These are phyloP conservation scores for Lagodon rhomboides DNA, from an alignment of 2,797 vertebrate species.

Conservation along the genomic window DNA sequence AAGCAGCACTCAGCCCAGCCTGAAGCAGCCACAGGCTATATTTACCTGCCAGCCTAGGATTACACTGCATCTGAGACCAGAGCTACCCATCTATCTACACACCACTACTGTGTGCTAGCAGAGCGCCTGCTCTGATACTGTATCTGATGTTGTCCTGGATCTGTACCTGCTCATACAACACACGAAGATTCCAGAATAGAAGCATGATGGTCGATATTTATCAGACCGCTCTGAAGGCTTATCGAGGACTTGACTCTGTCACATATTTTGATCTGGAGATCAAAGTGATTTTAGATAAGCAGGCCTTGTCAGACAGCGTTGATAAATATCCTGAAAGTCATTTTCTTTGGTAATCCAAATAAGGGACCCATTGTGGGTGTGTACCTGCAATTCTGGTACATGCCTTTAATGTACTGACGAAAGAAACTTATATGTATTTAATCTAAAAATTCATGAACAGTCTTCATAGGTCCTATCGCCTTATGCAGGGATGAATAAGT, in stretches of 20 bases:
- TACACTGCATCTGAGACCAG: slow-evolving; percentile 71
- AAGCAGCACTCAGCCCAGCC: slow-evolving; percentile 74
- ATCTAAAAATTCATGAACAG: background rate
- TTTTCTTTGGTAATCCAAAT: slow-evolving; percentile 18
- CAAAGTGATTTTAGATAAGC: slow-evolving; percentile 41
- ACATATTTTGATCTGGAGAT: slow-evolving; percentile 53
- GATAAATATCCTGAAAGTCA: slow-evolving; percentile 26
- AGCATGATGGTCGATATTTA: slow-evolving; percentile 50
- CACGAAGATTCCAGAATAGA: slow-evolving; percentile 53
- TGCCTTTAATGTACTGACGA: background rate
- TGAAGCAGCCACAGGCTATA: slow-evolving; percentile 77
- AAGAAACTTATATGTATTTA: background rate
- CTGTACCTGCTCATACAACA: slow-evolving; percentile 48
- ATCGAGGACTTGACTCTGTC: slow-evolving; percentile 38
- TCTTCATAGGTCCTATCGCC: background rate
- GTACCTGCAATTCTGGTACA: background rate
- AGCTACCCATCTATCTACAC: slow-evolving; percentile 58
- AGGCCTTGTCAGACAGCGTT: slow-evolving; percentile 24
- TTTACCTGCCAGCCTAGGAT: slow-evolving; percentile 80
- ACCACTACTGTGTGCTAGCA: slow-evolving; percentile 44
- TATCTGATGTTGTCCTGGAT: slow-evolving; percentile 61
- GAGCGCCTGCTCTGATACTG: slow-evolving; percentile 62
- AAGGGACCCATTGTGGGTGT: background rate
- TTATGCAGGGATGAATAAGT: background rate
- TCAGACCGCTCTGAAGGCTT: slow-evolving; percentile 50